Conservation (phyloP, 2,797 vertebrate genomes). For the Hydrophis major region DNA sequence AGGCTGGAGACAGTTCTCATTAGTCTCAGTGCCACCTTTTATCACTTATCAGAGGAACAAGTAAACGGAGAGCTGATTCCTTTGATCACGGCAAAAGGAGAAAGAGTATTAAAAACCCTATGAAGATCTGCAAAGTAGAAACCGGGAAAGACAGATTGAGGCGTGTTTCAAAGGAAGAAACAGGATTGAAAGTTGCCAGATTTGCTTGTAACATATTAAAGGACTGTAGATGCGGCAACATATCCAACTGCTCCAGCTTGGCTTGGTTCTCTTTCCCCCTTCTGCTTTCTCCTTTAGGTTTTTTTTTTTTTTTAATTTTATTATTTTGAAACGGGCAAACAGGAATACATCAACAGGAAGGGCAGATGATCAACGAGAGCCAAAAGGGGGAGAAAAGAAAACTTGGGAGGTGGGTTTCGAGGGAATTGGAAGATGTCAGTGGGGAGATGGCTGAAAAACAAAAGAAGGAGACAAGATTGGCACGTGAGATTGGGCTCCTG, state of each 20-base stretch:
- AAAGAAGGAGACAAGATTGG: conserved; percentile 10
- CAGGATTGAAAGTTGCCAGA: conserved; percentile 65
- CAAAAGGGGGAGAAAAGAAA: background rate
- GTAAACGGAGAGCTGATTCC: conserved; percentile 71
- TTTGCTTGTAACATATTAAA: conserved; percentile 71
- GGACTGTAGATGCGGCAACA: conserved; percentile 57
- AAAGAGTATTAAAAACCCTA: conserved; percentile 68
- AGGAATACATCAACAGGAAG: conserved; percentile 32
- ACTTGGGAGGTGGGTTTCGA: conserved; percentile 56
- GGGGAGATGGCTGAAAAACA: conserved; percentile 52
- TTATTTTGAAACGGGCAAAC: conserved; percentile 7
- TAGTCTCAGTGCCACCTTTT: conserved; percentile 76
- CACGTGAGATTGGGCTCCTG: conserved; percentile 20
- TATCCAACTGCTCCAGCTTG: conserved; percentile 39
- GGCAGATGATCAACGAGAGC: conserved; percentile 38
- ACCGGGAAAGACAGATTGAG: conserved; percentile 66
- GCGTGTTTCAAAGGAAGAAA: conserved; percentile 71
- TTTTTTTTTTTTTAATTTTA: conserved; percentile 15
- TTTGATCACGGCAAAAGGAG: conserved; percentile 79
- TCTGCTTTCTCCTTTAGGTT: background rate
- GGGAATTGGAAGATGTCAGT: conserved; percentile 36
- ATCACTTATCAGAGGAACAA: conserved; percentile 80
- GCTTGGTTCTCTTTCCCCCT: background rate
- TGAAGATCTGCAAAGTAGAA: conserved; percentile 72
- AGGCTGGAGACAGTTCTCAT: conserved; percentile 69